A percentile compares a stretch with the other conserved stretches of the same genome.
Conservation (phyloP, 2,797 vertebrate species). For the Gymnoscopelus braueri region DNA sequence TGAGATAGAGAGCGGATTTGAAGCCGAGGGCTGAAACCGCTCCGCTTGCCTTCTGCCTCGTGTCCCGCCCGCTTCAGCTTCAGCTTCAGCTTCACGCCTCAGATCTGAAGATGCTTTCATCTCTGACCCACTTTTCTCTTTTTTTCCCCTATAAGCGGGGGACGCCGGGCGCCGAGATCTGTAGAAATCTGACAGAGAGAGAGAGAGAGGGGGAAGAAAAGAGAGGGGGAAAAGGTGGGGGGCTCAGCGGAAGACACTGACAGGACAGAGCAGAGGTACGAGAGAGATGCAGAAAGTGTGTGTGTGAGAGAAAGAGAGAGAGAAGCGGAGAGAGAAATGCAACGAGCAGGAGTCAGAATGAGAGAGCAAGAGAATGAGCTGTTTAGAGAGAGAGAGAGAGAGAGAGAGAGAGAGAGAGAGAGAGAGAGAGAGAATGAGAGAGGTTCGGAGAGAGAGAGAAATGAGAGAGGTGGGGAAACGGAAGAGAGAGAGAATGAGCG, state of each 20-base stretch:
- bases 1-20: too few species aligned
- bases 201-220: background rate
- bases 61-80: conserved; percentile 34
- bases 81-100: conserved; percentile 41
- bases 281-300: background rate
- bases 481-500: background rate
- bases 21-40: too few species aligned
- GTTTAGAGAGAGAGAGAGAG: conserved; percentile 9
- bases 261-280: background rate
- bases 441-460: too few species aligned
- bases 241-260: background rate
- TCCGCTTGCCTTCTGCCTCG: too few species aligned
- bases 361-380: background rate
- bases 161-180: too few species aligned
- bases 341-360: background rate
- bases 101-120: conserved; percentile 67
- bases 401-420: conserved; percentile 6
- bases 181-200: conserved; percentile 14
- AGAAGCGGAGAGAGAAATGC: too few species aligned
- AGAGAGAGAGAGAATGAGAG: background rate
- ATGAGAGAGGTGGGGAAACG: background rate
- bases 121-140: conserved; percentile 70
- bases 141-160: too few species aligned
- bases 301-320: too few species aligned
- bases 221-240: background rate